Percentiles rank a stretch among this genome's conserved stretches.
phyloP scores from a whole-genome alignment of 2,113 vertebrate species.

The Enhydra lutris region DNA sequence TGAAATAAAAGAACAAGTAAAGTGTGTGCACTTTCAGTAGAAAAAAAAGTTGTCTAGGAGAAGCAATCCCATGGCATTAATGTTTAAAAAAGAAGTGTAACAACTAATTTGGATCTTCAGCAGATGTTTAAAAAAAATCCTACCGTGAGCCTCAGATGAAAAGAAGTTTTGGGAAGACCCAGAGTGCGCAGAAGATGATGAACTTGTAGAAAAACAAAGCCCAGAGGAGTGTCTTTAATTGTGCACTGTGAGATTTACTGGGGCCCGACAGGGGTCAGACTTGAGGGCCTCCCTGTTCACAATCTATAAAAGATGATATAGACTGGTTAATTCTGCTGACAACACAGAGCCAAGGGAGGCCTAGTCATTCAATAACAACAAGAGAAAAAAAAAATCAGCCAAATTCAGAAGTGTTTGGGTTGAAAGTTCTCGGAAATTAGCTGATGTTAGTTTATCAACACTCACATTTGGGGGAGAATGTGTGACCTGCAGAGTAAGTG shows the following conservation, averaged over 20 bases:
- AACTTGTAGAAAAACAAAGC: conserved; percentile 11
- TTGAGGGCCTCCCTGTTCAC: not conserved
- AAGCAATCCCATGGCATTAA: not conserved
- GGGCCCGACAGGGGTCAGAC: not conserved
- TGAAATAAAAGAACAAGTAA: not conserved
- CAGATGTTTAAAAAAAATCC: conserved; percentile 3
- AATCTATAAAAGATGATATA: conserved; percentile 47
- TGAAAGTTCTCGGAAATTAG: conserved; percentile 34
- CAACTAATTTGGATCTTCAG: not conserved
- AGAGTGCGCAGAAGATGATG: not conserved
- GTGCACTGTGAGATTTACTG: conserved; percentile 32
- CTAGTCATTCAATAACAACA: not conserved
- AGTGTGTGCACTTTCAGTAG: not conserved
- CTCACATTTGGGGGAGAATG: conserved; percentile 1
- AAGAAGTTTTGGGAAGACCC: conserved; percentile 4
- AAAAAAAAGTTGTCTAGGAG: not conserved
- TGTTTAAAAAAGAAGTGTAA: not conserved
- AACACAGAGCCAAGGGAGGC: conserved; percentile 17
- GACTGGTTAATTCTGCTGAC: conserved; percentile 38
- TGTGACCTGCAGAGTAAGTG: conserved; percentile 26
- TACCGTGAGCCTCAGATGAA: conserved; percentile 17
- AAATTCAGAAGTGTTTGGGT: not conserved
- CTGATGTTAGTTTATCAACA: not conserved
- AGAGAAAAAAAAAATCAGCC: not conserved
- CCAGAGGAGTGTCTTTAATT: conserved; percentile 24